Evolutionary conservation across 2,888 invertebrate species (phyloP).

Genomic region (Heliconius ethilla): DNA sequence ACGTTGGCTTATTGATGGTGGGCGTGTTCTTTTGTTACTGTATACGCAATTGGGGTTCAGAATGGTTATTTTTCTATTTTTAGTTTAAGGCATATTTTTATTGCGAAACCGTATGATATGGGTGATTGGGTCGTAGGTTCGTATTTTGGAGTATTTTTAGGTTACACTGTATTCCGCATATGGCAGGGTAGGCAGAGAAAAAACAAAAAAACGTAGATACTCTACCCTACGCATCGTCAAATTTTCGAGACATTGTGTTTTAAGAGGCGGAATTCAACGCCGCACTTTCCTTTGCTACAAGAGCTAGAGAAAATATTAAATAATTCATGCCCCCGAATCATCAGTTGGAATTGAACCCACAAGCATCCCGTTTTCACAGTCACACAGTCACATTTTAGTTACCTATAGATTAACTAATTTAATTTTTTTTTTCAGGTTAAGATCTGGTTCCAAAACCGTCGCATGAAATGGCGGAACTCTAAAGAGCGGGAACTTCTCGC

Average conservation of each 20-base stretch:
- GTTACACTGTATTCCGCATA: neutral
- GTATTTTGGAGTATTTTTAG: neutral
- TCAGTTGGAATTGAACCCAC: too few relatives aligned
- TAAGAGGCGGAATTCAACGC: neutral
- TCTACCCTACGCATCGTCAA: neutral
- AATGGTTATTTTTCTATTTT: neutral
- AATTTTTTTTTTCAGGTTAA: conserved; percentile 76
- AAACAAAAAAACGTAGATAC: neutral
- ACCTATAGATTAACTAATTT: neutral
- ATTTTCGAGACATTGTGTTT: neutral
- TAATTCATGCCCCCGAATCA: too few relatives aligned
- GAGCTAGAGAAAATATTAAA: too few relatives aligned
- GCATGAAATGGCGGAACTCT: conserved; percentile 99
- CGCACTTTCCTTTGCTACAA: too few relatives aligned
- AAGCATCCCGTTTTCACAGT: too few relatives aligned
- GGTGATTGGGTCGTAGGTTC: neutral
- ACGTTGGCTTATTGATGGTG: conserved; percentile 29
- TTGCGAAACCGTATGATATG: neutral
- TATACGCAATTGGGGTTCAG: neutral
- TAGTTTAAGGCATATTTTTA: conserved; percentile 11
- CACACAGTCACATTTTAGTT: too few relatives aligned
- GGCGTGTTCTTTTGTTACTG: conserved; percentile 21
- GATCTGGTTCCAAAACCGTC: conserved; percentile 96
- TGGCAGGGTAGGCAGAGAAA: neutral
- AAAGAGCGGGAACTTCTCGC: conserved; percentile 97